A percentile compares a stretch with the other conserved stretches of the same genome.
These are phyloP conservation scores for Diadegma fenestrale DNA, from an alignment of 2,888 invertebrate genomes.

Conservation along the genomic window DNA sequence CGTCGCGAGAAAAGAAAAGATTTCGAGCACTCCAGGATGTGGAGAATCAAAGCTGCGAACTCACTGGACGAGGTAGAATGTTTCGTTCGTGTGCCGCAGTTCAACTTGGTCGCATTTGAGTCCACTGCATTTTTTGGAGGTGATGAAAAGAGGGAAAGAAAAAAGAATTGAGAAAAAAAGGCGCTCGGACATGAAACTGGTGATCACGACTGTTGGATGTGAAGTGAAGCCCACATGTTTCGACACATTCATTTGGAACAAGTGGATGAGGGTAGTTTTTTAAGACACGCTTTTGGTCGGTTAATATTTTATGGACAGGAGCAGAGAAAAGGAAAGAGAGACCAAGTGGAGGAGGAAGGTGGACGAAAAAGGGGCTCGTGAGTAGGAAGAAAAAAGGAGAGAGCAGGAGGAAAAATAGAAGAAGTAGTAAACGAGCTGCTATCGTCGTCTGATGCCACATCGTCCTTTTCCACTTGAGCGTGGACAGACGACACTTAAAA, in stretches of 20 bases:
- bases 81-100: neutral
- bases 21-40: neutral
- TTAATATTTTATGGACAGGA: slow-evolving; percentile 82
- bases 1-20: neutral
- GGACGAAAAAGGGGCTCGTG: too few species aligned
- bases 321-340: neutral
- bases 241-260: slow-evolving; percentile 23
- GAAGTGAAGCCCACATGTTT: slow-evolving; percentile 44
- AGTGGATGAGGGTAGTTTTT: slow-evolving; percentile 49
- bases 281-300: slow-evolving; percentile 80
- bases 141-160: neutral
- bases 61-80: slow-evolving; percentile 4
- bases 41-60: slow-evolving; percentile 3
- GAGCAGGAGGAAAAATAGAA: neutral
- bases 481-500: slow-evolving; percentile 81
- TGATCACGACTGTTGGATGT: slow-evolving; percentile 55
- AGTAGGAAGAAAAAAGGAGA: slow-evolving; percentile 7
- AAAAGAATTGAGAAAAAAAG: neutral
- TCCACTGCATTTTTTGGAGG: neutral
- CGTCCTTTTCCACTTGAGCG: slow-evolving; percentile 67
- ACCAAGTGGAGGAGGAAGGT: neutral
- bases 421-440: slow-evolving; percentile 28
- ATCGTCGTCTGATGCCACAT: slow-evolving; percentile 42
- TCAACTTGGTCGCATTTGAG: slow-evolving; percentile 12
- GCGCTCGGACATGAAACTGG: slow-evolving; percentile 50